A percentile compares a stretch with the other conserved stretches of the same genome.
phyloP scores from a whole-genome alignment of 2,797 vertebrate genomes.

The Poecile montanus region DNA sequence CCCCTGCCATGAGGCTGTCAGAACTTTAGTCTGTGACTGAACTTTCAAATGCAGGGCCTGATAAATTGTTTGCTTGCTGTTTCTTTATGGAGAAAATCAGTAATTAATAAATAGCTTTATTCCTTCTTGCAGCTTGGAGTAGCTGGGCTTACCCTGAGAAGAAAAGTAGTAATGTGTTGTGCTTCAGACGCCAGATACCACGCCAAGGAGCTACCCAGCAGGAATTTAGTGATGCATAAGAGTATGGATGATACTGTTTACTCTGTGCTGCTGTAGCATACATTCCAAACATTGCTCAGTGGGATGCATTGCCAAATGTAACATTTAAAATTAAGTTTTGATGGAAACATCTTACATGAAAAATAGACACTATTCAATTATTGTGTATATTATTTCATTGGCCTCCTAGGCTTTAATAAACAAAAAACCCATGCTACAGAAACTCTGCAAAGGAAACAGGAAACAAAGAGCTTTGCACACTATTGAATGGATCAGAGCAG shows the following conservation, averaged over 20 bases:
- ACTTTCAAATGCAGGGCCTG: background rate
- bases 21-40: background rate
- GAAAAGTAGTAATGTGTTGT: background rate
- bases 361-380: background rate
- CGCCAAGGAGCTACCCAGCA: background rate
- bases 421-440: background rate
- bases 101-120: background rate
- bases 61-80: background rate
- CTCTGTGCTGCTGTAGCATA: background rate
- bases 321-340: background rate
- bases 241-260: background rate
- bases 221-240: background rate
- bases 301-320: background rate
- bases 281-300: background rate
- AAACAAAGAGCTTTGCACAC: background rate
- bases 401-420: background rate
- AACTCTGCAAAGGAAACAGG: background rate
- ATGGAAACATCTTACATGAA: background rate
- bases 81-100: background rate
- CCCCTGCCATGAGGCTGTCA: background rate
- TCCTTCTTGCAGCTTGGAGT: background rate
- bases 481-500: background rate
- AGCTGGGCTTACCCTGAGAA: background rate
- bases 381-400: background rate
- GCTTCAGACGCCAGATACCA: background rate